A percentile compares a stretch with the other conserved stretches of the same genome.
Evolutionary conservation across 2,113 vertebrate species (phyloP).

Genomic region (Pedetes capensis): DNA sequence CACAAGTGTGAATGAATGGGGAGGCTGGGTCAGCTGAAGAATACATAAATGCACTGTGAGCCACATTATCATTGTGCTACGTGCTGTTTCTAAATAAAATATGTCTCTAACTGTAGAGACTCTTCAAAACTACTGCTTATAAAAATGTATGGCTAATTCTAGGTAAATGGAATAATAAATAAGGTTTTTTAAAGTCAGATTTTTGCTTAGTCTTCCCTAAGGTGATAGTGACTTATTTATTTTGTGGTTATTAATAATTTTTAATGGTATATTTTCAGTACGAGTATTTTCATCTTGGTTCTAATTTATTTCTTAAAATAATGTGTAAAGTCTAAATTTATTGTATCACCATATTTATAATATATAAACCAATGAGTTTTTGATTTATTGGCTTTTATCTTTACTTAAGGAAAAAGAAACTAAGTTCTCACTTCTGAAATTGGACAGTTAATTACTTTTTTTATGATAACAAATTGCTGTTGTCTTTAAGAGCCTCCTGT

Average conservation of each 20-base stretch:
- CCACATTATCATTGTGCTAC: background rate
- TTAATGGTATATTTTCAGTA: slow-evolving; percentile 10
- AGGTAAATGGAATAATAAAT: background rate
- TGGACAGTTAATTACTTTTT: background rate
- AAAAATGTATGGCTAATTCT: background rate
- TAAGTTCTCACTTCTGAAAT: slow-evolving; percentile 43
- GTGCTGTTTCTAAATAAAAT: slow-evolving; percentile 30
- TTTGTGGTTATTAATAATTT: background rate
- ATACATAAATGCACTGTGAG: background rate
- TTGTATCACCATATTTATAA: background rate
- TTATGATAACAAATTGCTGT: slow-evolving; percentile 13
- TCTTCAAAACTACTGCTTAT: background rate
- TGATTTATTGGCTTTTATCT: slow-evolving; percentile 35
- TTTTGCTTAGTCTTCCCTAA: slow-evolving; percentile 27
- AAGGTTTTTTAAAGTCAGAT: slow-evolving; percentile 17
- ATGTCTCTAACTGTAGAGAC: background rate
- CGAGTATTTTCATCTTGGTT: background rate
- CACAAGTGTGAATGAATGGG: background rate
- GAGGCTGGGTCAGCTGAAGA: slow-evolving; percentile 22
- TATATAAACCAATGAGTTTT: background rate
- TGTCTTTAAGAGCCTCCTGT: background rate
- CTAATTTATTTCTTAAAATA: slow-evolving; percentile 17
- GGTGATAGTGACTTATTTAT: background rate
- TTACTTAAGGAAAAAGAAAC: background rate
- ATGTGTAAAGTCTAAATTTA: background rate